phyloP scores from a whole-genome alignment of 2,888 invertebrate genomes.

The Cylindroiulus punctatus region DNA sequence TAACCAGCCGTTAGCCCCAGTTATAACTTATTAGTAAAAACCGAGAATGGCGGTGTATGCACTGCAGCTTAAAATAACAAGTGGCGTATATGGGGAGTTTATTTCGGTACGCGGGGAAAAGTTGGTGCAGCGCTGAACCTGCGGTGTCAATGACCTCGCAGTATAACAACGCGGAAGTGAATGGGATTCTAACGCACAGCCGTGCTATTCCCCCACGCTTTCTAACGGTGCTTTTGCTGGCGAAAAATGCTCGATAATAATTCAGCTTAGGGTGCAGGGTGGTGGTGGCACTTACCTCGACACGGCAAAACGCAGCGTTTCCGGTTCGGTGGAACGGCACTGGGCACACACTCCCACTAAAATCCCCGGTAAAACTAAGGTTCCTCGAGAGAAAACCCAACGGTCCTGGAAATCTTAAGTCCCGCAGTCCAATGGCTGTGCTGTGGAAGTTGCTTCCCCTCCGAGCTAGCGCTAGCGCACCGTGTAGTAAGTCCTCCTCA shows the following conservation, averaged over 20 bases:
- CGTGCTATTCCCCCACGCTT: constrained; percentile 36
- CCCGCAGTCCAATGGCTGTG: not conserved
- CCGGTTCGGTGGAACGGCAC: not conserved
- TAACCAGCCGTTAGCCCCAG: constrained; percentile 30
- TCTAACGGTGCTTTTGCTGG: constrained; percentile 14
- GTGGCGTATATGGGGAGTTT: constrained; percentile 29
- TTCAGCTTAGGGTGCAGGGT: not conserved
- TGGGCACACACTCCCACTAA: constrained; percentile 1
- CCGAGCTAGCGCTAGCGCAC: constrained; percentile 43
- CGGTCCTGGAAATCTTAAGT: constrained; percentile 1
- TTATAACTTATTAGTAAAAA: not conserved
- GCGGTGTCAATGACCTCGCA: constrained; percentile 48
- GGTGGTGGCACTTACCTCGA: not conserved
- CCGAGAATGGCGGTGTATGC: not conserved
- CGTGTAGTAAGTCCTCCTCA: constrained; percentile 10
- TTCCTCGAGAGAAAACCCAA: not conserved
- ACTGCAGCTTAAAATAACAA: constrained; percentile 15
- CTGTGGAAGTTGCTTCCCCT: constrained; percentile 30
- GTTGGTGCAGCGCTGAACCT: constrained; percentile 12
- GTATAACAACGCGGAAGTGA: constrained; percentile 51
- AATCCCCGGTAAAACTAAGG: not conserved
- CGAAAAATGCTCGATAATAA: not conserved
- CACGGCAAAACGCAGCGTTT: not conserved
- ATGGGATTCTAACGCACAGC: constrained; percentile 43
- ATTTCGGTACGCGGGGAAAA: not conserved